Conservation (phyloP, 2,113 vertebrate species). For the Petrocephalus zakoni region DNA sequence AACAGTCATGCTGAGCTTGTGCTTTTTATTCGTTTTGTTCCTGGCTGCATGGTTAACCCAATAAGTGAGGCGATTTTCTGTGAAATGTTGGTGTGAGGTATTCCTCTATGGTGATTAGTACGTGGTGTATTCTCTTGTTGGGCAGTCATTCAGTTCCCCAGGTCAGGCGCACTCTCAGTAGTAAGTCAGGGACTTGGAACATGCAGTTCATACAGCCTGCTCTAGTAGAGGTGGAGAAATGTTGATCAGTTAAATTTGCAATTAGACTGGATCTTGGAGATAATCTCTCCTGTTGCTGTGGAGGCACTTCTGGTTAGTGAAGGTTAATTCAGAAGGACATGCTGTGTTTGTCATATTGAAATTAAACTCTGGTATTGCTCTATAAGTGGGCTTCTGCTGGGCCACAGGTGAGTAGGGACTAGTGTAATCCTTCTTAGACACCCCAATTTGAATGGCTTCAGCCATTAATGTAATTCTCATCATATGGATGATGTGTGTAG, state of each 20-base stretch:
- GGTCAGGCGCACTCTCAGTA: neutral
- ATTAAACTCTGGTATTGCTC: conserved; percentile 25
- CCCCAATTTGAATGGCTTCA: neutral
- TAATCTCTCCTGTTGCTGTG: neutral
- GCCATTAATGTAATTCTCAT: neutral
- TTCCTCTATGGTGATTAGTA: neutral
- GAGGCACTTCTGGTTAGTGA: neutral
- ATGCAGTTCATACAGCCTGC: neutral
- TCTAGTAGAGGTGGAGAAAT: neutral
- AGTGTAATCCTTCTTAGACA: neutral
- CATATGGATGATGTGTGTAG: neutral
- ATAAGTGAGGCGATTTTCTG: neutral
- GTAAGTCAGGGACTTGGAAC: neutral
- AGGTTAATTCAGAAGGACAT: neutral
- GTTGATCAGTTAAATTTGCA: neutral
- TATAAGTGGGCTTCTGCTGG: conserved; percentile 19
- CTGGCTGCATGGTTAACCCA: neutral
- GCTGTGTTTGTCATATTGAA: neutral
- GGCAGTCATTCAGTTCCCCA: neutral
- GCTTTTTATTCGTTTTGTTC: neutral
- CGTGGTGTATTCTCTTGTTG: neutral
- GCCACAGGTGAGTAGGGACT: neutral
- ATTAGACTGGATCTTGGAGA: neutral
- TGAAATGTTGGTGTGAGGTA: neutral
- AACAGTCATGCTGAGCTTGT: neutral